Evolutionary conservation across 2,113 vertebrate genomes (phyloP).

Genomic region (Sarotherodon lohbergeri): DNA sequence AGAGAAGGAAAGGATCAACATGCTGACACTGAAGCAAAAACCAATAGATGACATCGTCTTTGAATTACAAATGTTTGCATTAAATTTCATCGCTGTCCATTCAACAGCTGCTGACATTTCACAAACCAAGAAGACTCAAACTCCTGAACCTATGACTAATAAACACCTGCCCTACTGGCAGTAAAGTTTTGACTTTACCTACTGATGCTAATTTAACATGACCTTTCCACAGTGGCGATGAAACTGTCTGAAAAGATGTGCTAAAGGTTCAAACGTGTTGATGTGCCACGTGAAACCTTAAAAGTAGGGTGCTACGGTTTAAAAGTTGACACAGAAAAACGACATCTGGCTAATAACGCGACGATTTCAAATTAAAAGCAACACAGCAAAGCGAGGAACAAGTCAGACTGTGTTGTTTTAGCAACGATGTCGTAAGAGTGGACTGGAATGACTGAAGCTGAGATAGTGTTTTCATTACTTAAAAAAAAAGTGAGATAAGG

Average conservation of each 20-base stretch:
- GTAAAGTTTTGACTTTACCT: neutral
- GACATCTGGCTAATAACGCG: accelerated
- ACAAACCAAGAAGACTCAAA: neutral
- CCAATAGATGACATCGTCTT: neutral
- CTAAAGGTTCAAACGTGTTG: neutral
- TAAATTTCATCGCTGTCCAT: neutral
- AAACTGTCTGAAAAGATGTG: neutral
- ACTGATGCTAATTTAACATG: neutral
- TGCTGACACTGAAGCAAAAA: neutral
- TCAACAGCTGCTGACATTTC: neutral
- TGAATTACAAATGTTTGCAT: neutral
- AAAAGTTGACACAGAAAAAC: neutral
- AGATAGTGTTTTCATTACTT: neutral
- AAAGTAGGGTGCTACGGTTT: neutral
- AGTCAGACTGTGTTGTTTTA: neutral
- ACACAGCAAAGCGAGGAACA: neutral
- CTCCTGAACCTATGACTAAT: neutral
- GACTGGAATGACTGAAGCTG: neutral
- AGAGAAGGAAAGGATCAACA: neutral
- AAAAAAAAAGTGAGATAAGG: neutral
- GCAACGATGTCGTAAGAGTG: neutral
- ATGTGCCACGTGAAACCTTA: neutral
- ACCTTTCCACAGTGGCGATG: neutral
- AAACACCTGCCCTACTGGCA: neutral
- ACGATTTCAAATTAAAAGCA: neutral